Conservation (phyloP, 2,113 vertebrate genomes). For the Columba janthina region DNA sequence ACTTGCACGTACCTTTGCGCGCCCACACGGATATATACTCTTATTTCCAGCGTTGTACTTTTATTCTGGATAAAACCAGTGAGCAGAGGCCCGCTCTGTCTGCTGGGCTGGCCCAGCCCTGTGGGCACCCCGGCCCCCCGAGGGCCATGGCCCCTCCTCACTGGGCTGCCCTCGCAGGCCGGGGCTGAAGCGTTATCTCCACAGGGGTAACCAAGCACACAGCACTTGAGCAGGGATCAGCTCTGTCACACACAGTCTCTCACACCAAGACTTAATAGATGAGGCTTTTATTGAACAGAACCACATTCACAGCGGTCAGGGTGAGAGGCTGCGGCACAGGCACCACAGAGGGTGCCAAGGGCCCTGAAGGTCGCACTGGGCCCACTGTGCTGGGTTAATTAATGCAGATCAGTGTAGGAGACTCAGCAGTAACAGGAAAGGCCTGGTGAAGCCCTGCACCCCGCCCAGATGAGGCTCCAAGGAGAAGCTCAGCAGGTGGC, state of each 20-base stretch:
- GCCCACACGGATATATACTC: background rate
- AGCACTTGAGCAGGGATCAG: rapidly evolving
- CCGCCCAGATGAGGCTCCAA: background rate
- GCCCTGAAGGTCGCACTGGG: background rate
- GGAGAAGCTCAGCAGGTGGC: rapidly evolving
- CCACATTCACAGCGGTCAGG: rapidly evolving
- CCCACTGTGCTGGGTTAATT: background rate
- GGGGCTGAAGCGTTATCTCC: background rate
- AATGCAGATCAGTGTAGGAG: background rate
- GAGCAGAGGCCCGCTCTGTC: background rate
- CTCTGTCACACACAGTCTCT: background rate
- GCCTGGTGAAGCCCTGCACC: background rate
- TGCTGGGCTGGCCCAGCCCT: background rate
- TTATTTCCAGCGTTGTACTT: background rate
- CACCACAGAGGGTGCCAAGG: background rate
- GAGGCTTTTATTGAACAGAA: background rate
- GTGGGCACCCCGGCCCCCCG: rapidly evolving
- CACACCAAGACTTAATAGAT: too few species aligned
- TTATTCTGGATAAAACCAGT: background rate
- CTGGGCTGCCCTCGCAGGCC: background rate
- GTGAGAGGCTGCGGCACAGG: background rate
- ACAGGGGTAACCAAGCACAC: background rate
- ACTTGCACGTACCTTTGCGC: background rate
- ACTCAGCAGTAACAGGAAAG: background rate
- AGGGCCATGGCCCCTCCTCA: rapidly evolving